Percentiles rank a stretch among this genome's conserved stretches.
These are phyloP conservation scores for Orbicella faveolata DNA, from an alignment of 64 coral and sea anemone species.

Conservation along the genomic window DNA sequence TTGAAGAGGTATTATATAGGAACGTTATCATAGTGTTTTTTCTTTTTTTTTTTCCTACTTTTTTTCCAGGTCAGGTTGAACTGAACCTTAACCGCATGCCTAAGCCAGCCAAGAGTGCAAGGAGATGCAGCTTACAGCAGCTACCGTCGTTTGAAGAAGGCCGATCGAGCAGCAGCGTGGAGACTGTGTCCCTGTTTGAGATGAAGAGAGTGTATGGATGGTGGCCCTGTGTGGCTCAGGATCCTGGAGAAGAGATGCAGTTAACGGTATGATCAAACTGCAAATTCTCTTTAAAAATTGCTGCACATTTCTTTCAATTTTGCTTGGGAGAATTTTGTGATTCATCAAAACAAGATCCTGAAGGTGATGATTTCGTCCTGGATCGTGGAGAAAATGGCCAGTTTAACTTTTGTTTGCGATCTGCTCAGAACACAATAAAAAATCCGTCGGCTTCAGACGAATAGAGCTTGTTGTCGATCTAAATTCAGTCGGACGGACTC, in stretches of 20 bases:
- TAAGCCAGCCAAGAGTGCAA: conserved; percentile 86
- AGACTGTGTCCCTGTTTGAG: conserved; percentile 86
- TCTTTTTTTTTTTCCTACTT: neutral
- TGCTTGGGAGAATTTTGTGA: too few relatives aligned
- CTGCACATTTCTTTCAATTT: neutral
- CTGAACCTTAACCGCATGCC: conserved; percentile 83
- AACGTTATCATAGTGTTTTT: neutral
- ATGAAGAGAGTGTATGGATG: conserved; percentile 96
- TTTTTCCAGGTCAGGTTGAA: conserved; percentile 62
- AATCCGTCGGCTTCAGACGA: too few relatives aligned
- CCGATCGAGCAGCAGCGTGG: conserved; percentile 70
- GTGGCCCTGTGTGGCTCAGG: conserved; percentile 92
- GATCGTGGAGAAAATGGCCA: too few relatives aligned
- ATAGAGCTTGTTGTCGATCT: too few relatives aligned
- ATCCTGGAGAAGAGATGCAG: conserved; percentile 84
- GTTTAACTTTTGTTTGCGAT: too few relatives aligned
- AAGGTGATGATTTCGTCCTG: too few relatives aligned
- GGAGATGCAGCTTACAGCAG: conserved; percentile 76
- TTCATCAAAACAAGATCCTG: too few relatives aligned
- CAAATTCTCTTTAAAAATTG: neutral
- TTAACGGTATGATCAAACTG: conserved; percentile 58
- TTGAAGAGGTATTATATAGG: neutral
- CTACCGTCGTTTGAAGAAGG: conserved; percentile 75
- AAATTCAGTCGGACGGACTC: too few relatives aligned
- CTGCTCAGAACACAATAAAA: too few relatives aligned